Base-by-base conservation (phyloP, 2,113 vertebrate genomes). In the Gnathonemus echidnorhynchus region DNA sequence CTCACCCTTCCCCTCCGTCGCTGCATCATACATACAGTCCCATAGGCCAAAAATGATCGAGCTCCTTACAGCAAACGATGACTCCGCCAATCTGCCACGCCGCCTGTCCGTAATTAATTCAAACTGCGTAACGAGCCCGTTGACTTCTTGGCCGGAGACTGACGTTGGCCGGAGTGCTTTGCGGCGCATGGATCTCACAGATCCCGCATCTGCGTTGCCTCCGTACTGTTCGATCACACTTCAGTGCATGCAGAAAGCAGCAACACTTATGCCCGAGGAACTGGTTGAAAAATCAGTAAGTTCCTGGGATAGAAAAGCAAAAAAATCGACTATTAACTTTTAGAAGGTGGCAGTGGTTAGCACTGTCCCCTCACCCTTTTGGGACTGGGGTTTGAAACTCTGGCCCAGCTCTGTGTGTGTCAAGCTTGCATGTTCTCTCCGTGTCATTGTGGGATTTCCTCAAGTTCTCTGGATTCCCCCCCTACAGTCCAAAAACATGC, bases 71-170 rank as follows among this genome's bases (percentile, higher is more conserved):
- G 50, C 89, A 77, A 35, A 21, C 13, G 17, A 45, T 45, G 74
- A 89, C 6, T 62, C 89, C 35, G 2, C 88, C 52, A 39, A 89
- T 84, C 89, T 85, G 49, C 46, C 80, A 21, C 5, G 15, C 66
- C n/a, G 74, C 45, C 77, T 58, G 74, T 58, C 77, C 35, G 39
- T 85, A 84, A 89, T 85, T 89, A 89, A 89, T 89, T 89, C 74
- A 58, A 85, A 84, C 31, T 56, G 42, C 39, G 52, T 89, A 89
- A 89, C 46, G 50, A 89, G 89, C 50, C 52, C 0, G 1, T 9
- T 84, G 74, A 89, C 89, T 77, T 89, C 53, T 31, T 52, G 46
- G 50, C 35, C 39, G 52, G 39, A 46, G 80, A 13, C 27, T 85
- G 77, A 45, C 89, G n/a, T 58, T 85, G 89, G 89, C 48, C 31